Base-by-base conservation (phyloP, 2,888 invertebrate species). In the Bembecia ichneumoniformis region DNA sequence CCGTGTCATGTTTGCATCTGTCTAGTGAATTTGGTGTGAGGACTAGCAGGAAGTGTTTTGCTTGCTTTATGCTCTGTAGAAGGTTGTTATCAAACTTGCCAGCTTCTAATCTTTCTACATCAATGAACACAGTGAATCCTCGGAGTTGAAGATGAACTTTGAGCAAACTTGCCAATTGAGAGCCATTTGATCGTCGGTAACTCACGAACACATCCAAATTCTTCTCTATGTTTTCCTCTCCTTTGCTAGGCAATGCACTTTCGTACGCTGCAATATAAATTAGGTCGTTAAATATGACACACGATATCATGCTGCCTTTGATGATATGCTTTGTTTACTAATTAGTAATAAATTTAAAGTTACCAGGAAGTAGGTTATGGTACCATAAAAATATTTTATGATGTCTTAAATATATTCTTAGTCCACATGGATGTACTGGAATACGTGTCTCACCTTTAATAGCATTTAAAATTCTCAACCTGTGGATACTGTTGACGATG, bases 21-120 rank as follows among this genome's bases (percentile, higher is more conserved):
- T 99, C 98, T 59, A 99, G 88, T 16, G 99, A 96, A 65, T 94
- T 93, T 3, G 97, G 97, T 47, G 99, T 99, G 53, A 99, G 90
- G 48, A 99, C 98, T 55, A 99, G 89, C 58, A 99, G 89, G 84
- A 99, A 99, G 82, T 99, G 96, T 81, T 96, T 96, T 14, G 99
- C 99, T 71, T 97, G 96, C 62, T 94, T 92, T 75, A 99, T 98
- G 82, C 98, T 98, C 81, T 98, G 96, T 56, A 99, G 88, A 47
- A 99, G 88, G 73, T 98, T 98, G 73, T 98, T 98, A 79, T 99
- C 99, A 80, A 99, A 99, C 87, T 99, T 99, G 43, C 99, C 99
- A 20, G 99, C 99, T 79, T 98, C 96, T 54, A 99, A 87, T 62
- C 98, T 90, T 78, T 99, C 99, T 51, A 99, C 99, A 71, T 99